Conservation (phyloP, 2,113 vertebrate genomes). For the Microtus ochrogaster region DNA sequence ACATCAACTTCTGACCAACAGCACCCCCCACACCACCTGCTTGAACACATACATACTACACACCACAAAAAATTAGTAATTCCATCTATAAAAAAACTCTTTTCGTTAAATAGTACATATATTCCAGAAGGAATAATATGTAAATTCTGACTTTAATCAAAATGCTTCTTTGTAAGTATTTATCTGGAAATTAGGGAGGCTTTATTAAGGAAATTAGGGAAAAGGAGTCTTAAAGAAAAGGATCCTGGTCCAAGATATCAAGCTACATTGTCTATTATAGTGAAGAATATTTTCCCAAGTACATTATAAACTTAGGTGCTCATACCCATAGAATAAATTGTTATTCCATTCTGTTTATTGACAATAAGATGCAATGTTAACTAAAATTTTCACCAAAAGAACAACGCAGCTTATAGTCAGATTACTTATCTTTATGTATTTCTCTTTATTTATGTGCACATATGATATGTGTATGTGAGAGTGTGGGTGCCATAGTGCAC, state of each 20-base stretch:
- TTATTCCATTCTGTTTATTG: neutral
- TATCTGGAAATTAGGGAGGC: neutral
- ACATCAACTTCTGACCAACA: neutral
- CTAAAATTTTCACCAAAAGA: neutral
- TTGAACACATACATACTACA: neutral
- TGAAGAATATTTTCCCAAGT: neutral
- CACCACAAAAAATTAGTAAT: neutral
- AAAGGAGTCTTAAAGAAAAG: neutral
- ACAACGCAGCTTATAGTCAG: neutral
- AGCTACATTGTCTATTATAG: neutral
- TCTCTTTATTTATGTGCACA: neutral
- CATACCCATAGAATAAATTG: neutral
- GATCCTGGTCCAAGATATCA: neutral
- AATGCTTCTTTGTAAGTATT: neutral
- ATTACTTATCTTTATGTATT: neutral
- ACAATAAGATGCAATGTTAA: neutral
- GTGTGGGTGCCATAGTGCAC: neutral
- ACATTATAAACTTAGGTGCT: neutral
- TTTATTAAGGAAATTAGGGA: neutral
- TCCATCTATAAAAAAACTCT: neutral
- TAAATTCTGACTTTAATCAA: neutral
- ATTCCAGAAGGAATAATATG: neutral
- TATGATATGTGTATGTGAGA: neutral
- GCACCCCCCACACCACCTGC: neutral
- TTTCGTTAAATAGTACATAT: neutral